Evolutionary conservation across 2,888 invertebrate species (phyloP).

Genomic region (Hydrotaea cyrtoneurina): DNA sequence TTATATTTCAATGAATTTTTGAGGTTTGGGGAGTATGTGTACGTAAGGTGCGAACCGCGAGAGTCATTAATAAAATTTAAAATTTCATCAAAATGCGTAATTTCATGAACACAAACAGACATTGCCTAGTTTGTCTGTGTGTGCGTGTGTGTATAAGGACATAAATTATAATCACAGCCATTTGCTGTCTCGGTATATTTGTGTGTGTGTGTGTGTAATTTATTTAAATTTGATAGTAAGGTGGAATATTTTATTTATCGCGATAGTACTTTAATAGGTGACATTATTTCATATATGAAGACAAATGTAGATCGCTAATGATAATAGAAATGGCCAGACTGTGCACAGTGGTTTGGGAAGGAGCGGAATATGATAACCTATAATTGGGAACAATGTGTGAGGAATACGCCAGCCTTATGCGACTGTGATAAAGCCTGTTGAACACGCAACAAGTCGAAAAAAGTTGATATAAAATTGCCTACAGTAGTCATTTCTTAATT

Average conservation of each 20-base stretch:
- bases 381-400: too few relatives aligned
- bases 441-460: too few relatives aligned
- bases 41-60: slow-evolving; percentile 33
- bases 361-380: too few relatives aligned
- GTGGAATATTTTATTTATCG: neutral
- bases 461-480: too few relatives aligned
- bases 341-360: neutral
- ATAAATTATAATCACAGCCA: neutral
- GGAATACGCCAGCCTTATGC: too few relatives aligned
- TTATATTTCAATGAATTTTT: neutral
- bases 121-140: neutral
- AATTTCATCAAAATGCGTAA: slow-evolving; percentile 50
- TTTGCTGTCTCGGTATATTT: neutral
- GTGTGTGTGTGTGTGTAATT: slow-evolving; percentile 2
- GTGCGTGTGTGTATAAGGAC: neutral
- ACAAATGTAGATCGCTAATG: neutral
- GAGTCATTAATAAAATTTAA: slow-evolving; percentile 44
- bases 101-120: slow-evolving; percentile 8
- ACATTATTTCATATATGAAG: slow-evolving; percentile 15
- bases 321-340: neutral
- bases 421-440: too few relatives aligned
- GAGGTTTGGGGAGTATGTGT: neutral
- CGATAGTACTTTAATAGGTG: neutral
- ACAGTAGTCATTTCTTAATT: too few relatives aligned
- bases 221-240: slow-evolving; percentile 22